Evolutionary conservation across 2,113 vertebrate species (phyloP).

Genomic region (Tamias sibiricus): DNA sequence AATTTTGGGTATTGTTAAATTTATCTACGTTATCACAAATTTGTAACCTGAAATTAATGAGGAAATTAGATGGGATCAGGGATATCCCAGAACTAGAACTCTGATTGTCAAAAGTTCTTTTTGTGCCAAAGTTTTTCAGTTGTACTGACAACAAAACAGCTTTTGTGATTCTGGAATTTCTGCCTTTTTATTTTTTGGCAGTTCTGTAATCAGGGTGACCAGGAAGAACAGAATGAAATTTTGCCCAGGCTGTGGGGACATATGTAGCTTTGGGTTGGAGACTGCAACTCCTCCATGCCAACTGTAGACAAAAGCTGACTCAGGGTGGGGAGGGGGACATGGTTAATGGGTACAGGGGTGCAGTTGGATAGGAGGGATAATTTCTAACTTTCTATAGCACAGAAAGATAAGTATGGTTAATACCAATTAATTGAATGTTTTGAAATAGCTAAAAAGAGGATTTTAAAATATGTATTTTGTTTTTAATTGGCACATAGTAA

Average conservation of each 20-base stretch:
- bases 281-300: neutral
- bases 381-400: neutral
- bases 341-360: neutral
- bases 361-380: neutral
- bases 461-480: neutral
- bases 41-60: neutral
- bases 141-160: neutral
- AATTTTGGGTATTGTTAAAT: neutral
- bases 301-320: neutral
- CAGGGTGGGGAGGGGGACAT: too few species aligned
- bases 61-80: neutral
- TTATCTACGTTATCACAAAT: neutral
- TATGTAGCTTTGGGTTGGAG: neutral
- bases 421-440: neutral
- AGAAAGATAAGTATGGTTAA: neutral
- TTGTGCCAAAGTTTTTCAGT: neutral
- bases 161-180: neutral
- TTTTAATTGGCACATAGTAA: neutral
- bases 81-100: neutral
- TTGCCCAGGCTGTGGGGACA: neutral
- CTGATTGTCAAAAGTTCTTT: neutral
- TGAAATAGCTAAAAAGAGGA: neutral
- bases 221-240: neutral
- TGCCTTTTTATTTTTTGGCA: neutral
- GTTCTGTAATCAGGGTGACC: neutral